A percentile compares a stretch with the other conserved stretches of the same genome.
phyloP scores from a whole-genome alignment of 2,113 vertebrate species.

The Arothron firmamentum region DNA sequence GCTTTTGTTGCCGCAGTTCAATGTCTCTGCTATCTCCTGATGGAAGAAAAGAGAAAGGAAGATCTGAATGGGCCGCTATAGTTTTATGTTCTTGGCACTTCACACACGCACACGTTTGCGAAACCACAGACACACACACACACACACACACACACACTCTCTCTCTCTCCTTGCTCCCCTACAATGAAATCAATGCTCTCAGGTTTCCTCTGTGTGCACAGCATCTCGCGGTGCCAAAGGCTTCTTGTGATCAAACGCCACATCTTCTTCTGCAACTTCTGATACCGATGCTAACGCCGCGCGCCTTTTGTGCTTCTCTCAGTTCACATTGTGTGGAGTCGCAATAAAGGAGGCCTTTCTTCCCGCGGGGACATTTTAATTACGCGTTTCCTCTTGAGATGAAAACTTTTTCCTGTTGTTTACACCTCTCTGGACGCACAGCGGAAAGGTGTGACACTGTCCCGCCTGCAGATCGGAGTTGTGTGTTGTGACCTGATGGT shows the following conservation, averaged over 20 bases:
- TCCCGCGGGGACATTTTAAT: conserved; percentile 21
- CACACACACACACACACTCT: conserved; percentile 35
- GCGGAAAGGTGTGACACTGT: too few species aligned
- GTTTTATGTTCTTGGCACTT: conserved; percentile 56
- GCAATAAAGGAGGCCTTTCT: conserved; percentile 29
- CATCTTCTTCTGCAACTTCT: conserved; percentile 56
- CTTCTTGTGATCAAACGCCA: conserved; percentile 67
- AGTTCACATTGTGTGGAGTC: conserved; percentile 36
- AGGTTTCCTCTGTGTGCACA: conserved; percentile 42
- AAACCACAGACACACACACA: neutral
- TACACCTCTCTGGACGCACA: neutral
- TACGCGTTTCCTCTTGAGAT: neutral
- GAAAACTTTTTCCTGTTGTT: neutral
- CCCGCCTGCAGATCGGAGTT: neutral
- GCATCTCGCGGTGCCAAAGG: conserved; percentile 52
- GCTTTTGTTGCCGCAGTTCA: conserved; percentile 67
- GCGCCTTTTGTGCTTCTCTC: conserved; percentile 42
- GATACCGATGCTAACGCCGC: conserved; percentile 43
- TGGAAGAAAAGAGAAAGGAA: conserved; percentile 55
- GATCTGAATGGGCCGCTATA: conserved; percentile 60
- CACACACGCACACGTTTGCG: neutral
- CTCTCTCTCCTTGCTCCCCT: conserved; percentile 47
- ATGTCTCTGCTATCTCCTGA: conserved; percentile 67
- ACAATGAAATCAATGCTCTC: conserved; percentile 69
- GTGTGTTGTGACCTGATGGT: too few species aligned